These are phyloP conservation scores for Apeira syringaria DNA, from an alignment of 2,888 invertebrate genomes.

Conservation along the genomic window DNA sequence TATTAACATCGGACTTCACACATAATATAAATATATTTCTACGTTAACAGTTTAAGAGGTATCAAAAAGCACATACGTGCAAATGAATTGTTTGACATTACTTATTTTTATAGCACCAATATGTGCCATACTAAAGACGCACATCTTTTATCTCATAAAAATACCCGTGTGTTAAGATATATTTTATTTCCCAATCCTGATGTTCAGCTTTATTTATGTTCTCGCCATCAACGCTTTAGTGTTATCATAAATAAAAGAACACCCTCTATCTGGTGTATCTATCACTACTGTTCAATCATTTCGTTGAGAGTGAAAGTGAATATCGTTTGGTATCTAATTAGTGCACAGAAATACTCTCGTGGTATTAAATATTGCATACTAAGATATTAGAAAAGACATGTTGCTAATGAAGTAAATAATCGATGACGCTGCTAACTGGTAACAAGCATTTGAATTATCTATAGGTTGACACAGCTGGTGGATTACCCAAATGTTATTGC, in stretches of 20 bases:
- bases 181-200: constrained; percentile 33
- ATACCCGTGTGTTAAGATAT: constrained; percentile 28
- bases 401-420: too few species aligned
- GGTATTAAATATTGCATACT: too few species aligned
- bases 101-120: constrained; percentile 17
- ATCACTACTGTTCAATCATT: constrained; percentile 25
- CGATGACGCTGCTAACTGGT: too few species aligned
- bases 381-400: too few species aligned
- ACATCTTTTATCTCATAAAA: constrained; percentile 18
- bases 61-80: neutral
- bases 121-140: constrained; percentile 14
- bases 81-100: constrained; percentile 17
- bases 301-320: constrained; percentile 16
- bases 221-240: constrained; percentile 32
- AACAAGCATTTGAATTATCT: too few species aligned
- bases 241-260: constrained; percentile 41
- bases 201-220: constrained; percentile 41
- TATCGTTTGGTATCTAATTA: too few species aligned
- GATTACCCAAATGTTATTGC: too few species aligned
- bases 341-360: too few species aligned
- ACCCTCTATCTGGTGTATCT: constrained; percentile 23
- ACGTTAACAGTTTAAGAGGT: neutral
- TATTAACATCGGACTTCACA: neutral
- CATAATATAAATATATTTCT: too few species aligned
- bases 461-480: too few species aligned